These are phyloP conservation scores for Petrocephalus schoutedeni DNA, from an alignment of 2,797 vertebrate species.

Conservation along the genomic window DNA sequence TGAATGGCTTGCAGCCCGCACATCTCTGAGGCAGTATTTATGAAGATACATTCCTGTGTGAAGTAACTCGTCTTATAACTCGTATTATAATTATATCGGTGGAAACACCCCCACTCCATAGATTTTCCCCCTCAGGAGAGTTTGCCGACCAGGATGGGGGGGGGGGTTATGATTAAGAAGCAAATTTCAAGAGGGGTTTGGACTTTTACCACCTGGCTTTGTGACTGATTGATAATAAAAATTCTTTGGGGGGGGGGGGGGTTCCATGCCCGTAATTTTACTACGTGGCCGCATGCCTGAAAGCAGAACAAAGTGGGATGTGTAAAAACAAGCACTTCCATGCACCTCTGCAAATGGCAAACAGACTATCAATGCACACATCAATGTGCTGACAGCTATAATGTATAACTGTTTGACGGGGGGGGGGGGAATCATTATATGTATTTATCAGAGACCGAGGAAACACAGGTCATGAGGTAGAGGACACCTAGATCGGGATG, in stretches of 20 bases:
- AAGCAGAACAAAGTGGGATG: neutral
- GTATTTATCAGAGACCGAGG: neutral
- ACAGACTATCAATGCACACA: neutral
- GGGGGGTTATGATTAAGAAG: neutral
- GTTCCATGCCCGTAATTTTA: neutral
- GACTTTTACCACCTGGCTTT: neutral
- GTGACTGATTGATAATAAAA: neutral
- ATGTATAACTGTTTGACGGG: neutral
- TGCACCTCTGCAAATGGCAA: neutral
- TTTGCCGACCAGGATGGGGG: neutral
- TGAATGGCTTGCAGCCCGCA: neutral
- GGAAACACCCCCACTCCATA: neutral
- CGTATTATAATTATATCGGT: neutral
- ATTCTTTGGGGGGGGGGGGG: neutral
- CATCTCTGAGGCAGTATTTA: neutral
- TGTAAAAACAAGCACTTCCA: neutral
- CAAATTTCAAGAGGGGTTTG: neutral
- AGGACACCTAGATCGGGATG: neutral
- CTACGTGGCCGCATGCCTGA: neutral
- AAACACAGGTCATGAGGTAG: neutral
- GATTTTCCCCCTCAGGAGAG: neutral
- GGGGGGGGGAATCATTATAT: neutral
- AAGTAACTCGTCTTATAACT: neutral
- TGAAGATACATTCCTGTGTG: neutral
- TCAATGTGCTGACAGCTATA: neutral